These are phyloP conservation scores for Anneissia japonica DNA, from an alignment of 35 echinoderm and acorn worm genomes.

Conservation along the genomic window DNA sequence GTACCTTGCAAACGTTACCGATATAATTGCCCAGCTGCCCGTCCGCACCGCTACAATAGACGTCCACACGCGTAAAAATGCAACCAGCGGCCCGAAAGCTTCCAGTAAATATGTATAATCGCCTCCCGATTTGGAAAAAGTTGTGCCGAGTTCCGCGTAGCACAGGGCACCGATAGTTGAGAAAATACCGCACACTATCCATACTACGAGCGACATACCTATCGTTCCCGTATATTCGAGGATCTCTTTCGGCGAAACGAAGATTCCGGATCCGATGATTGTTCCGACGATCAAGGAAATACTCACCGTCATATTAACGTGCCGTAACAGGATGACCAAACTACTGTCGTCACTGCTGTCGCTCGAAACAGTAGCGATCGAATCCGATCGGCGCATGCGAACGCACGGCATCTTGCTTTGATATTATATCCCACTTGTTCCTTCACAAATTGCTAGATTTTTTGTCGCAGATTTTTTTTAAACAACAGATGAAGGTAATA, in stretches of 20 bases:
- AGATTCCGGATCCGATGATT: slow-evolving; percentile 81
- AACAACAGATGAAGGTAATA: not conserved
- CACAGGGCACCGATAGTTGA: slow-evolving; percentile 57
- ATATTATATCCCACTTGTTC: not conserved
- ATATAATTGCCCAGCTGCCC: slow-evolving; percentile 21
- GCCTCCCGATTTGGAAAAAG: slow-evolving; percentile 76
- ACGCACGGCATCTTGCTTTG: not conserved
- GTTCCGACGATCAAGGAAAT: slow-evolving; percentile 65
- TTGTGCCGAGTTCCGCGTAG: slow-evolving; percentile 63
- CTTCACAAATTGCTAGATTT: too few relatives aligned
- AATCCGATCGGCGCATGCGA: not conserved
- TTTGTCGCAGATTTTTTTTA: too few relatives aligned
- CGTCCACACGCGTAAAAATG: slow-evolving; percentile 57
- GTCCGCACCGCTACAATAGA: slow-evolving; percentile 48
- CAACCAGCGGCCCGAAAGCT: slow-evolving; percentile 53
- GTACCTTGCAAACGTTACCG: slow-evolving; percentile 63
- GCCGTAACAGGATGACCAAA: not conserved
- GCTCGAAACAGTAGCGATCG: not conserved
- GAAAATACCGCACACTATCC: slow-evolving; percentile 57
- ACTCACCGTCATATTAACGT: slow-evolving; percentile 30
- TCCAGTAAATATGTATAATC: slow-evolving; percentile 73
- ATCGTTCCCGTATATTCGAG: slow-evolving; percentile 53
- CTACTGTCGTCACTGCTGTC: not conserved
- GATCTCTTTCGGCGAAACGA: slow-evolving; percentile 73
- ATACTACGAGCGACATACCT: slow-evolving; percentile 61